A percentile compares a stretch with the other conserved stretches of the same genome.
phyloP scores from a whole-genome alignment of 2,888 invertebrate genomes.

The Amphipyra tragopoginis region DNA sequence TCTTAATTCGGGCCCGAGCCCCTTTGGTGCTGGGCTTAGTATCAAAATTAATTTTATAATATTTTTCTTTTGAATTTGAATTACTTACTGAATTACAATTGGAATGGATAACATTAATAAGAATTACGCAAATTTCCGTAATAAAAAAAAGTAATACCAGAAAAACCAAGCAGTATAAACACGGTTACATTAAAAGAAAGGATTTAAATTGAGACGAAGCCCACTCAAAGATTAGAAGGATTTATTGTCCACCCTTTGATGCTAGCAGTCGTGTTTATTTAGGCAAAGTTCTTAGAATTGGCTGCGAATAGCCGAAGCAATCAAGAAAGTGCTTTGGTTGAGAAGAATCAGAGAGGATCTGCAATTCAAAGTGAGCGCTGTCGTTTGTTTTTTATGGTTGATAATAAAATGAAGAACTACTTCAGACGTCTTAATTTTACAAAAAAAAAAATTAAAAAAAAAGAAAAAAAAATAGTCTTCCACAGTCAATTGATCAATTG shows the following conservation, averaged over 20 bases:
- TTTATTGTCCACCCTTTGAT: conserved; percentile 36
- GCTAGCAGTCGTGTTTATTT: conserved; percentile 46
- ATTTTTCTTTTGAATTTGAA: too few species aligned
- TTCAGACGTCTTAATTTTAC: too few species aligned
- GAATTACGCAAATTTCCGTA: neutral
- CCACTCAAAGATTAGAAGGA: conserved; percentile 40
- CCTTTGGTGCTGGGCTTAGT: too few species aligned
- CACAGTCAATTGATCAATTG: too few species aligned
- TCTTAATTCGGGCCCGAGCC: too few species aligned
- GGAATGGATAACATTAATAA: too few species aligned
- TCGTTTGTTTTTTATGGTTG: too few species aligned
- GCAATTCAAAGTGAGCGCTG: neutral
- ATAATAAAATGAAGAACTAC: too few species aligned
- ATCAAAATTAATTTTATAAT: too few species aligned
- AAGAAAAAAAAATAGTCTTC: too few species aligned
- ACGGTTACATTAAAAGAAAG: conserved; percentile 3
- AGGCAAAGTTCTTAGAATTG: conserved; percentile 39
- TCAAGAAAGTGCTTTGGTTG: conserved; percentile 21
- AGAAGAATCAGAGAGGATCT: neutral
- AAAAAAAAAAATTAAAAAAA: too few species aligned
- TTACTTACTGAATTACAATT: too few species aligned
- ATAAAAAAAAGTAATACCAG: conserved; percentile 5
- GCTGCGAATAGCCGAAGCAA: conserved; percentile 28
- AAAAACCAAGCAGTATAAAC: conserved; percentile 20
- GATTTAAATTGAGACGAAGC: conserved; percentile 36